Conservation (phyloP, 2,113 vertebrate species). For the Nesoenas mayeri region DNA sequence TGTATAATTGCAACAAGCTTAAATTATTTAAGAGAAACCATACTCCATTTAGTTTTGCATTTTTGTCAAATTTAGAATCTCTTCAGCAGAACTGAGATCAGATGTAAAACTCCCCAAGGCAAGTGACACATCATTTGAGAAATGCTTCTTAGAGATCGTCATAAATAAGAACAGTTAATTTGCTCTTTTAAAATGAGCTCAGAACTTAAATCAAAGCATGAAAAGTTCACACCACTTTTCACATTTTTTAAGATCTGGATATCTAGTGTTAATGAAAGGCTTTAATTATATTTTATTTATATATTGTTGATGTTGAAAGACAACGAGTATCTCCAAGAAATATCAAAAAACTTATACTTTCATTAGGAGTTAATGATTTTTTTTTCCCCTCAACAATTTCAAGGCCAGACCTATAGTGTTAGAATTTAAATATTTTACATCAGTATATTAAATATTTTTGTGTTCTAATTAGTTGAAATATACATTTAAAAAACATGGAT, state of each 20-base stretch:
- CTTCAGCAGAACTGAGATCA: background rate
- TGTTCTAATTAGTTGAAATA: background rate
- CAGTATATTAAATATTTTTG: background rate
- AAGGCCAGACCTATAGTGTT: background rate
- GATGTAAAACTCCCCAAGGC: background rate
- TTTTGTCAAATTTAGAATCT: conserved; percentile 17
- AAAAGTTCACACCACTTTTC: background rate
- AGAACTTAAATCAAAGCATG: background rate
- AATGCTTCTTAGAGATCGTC: background rate
- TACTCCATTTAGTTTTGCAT: background rate
- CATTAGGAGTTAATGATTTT: background rate
- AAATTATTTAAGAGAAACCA: conserved; percentile 10
- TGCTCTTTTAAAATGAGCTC: background rate
- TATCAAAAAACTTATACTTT: background rate
- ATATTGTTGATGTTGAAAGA: background rate
- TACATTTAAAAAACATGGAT: background rate
- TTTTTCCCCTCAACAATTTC: background rate
- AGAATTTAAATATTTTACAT: background rate
- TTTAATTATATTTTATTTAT: background rate
- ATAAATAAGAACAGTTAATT: background rate
- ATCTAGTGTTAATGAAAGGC: background rate
- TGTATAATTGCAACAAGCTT: background rate
- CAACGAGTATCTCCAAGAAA: background rate
- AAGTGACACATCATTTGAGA: background rate
- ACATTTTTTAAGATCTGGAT: background rate